Evolutionary conservation across 2,888 invertebrate species (phyloP).

Genomic region (Lasioglossum lativentre): DNA sequence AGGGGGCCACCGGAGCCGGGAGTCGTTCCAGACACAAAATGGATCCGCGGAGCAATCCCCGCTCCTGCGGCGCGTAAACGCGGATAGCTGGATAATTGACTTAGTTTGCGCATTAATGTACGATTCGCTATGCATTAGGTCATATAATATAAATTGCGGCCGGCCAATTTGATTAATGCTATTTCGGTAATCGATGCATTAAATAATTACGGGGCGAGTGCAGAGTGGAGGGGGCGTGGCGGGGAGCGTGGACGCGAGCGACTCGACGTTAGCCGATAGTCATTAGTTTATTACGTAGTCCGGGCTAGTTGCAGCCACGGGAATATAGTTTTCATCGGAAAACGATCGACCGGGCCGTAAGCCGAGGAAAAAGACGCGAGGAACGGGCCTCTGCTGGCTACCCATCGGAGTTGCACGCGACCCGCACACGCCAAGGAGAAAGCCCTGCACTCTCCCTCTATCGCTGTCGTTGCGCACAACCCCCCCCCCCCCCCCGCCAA

Average conservation of each 20-base stretch:
- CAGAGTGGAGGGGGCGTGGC: not conserved
- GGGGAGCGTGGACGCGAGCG: constrained; percentile 16
- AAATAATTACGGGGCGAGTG: constrained; percentile 57
- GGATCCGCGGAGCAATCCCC: not conserved
- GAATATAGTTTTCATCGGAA: constrained; percentile 60
- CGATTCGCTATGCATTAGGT: constrained; percentile 72
- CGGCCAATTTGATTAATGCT: constrained; percentile 73
- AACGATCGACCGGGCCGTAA: constrained; percentile 43
- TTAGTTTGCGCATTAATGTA: constrained; percentile 70
- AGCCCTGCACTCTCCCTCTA: constrained; percentile 22
- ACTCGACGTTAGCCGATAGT: constrained; percentile 58
- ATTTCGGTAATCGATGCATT: constrained; percentile 69
- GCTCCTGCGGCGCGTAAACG: constrained; percentile 28
- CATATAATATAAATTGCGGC: constrained; percentile 72
- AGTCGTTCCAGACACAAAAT: not conserved
- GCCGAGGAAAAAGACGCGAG: constrained; percentile 49
- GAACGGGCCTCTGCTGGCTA: constrained; percentile 9
- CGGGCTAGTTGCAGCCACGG: constrained; percentile 40
- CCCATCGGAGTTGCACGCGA: constrained; percentile 23
- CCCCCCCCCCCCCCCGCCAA: too few relatives aligned
- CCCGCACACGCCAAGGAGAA: constrained; percentile 15
- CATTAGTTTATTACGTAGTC: constrained; percentile 59
- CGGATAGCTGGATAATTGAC: constrained; percentile 64
- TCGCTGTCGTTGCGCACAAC: constrained; percentile 21
- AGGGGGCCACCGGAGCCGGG: not conserved